Percentiles rank a stretch among this genome's conserved stretches.
These are phyloP conservation scores for Eristalinus aeneus DNA, from an alignment of 2,888 invertebrate species.

Conservation along the genomic window DNA sequence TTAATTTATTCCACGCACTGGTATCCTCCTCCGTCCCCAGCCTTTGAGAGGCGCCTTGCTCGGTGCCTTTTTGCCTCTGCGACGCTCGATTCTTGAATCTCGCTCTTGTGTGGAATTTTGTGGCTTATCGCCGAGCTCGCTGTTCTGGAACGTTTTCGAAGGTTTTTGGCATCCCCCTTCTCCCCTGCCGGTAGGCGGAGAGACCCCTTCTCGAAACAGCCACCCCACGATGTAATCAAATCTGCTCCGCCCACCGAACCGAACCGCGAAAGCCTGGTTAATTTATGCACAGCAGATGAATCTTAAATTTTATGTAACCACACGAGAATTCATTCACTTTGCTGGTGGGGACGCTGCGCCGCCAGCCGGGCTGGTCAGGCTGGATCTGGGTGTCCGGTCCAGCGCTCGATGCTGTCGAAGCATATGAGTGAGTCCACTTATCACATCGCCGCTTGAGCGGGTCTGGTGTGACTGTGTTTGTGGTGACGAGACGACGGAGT, in stretches of 20 bases:
- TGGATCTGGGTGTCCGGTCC: conserved; percentile 8
- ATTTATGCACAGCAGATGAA: conserved; percentile 67
- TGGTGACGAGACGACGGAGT: conserved; percentile 39
- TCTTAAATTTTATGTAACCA: conserved; percentile 69
- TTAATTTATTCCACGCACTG: conserved; percentile 66
- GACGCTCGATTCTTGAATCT: neutral
- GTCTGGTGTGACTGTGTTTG: conserved; percentile 30
- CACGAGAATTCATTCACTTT: conserved; percentile 43
- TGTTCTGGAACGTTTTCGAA: neutral
- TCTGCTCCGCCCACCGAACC: conserved; percentile 5
- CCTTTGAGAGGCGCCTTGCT: conserved; percentile 43
- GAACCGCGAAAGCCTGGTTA: conserved; percentile 53
- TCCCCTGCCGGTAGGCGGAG: no score
- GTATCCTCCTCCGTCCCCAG: conserved; percentile 22
- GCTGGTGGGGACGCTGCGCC: neutral
- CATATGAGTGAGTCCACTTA: conserved; percentile 59
- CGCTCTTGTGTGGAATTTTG: conserved; percentile 13
- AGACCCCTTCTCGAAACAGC: neutral
- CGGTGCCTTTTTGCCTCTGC: neutral
- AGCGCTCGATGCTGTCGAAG: conserved; percentile 25
- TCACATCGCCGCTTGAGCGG: conserved; percentile 31
- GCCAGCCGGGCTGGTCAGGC: neutral
- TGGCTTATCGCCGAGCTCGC: conserved; percentile 12
- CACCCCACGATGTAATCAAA: conserved; percentile 37
- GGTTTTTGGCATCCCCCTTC: no score